Evolutionary conservation across 2,888 invertebrate genomes (phyloP), one percentile per base, ranked within the genome.

Genomic region (Leucoptera coffeella): DNA sequence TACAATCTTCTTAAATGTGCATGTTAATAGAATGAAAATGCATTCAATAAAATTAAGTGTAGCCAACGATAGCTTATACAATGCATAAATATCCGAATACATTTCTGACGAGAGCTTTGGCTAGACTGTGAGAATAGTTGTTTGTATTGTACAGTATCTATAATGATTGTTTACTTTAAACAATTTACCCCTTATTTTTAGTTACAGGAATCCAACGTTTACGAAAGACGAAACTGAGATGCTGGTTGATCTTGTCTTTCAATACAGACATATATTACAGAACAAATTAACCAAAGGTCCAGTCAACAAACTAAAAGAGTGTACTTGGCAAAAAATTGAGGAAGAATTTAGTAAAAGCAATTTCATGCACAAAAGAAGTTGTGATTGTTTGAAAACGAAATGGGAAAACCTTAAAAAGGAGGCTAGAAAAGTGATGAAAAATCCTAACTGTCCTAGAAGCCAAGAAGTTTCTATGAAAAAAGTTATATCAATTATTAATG

Each of bases 401-500:
- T 65, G 60, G 61, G 54, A 55, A 4, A 67, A 67, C 33, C 37
- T 69, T 15, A 64, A 64, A 29, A 53, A 42, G 22, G 39, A 40
- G 12, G 51, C 49, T 6, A 47, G 47, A 19, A 56, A 44, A 30
- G 12, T 44, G 2, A 27, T 29, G n/a, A 30, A n/a, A n/a, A 17
- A 17, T 17, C 6, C 9, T 17, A 17, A 17, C 9, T 17, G n/a
- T n/a, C n/a, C n/a, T n/a, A n/a, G 10, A 29, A 32, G 30, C 22
- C 17, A 28, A 22, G 10, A 2, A 22, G n/a, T n/a, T n/a, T n/a
- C n/a, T n/a, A 14, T 23, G 29, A 22, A 14, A 29, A 32, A 13
- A 20, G 17, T 29, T 10, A 3, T 31, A 26, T 22, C 25, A 27
- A 15, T 27, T 29, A 32, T 28, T 25, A 25, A 26, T 26, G 14